These are phyloP conservation scores for Agrotis segetum DNA, from an alignment of 2,888 invertebrate species.

Conservation along the genomic window DNA sequence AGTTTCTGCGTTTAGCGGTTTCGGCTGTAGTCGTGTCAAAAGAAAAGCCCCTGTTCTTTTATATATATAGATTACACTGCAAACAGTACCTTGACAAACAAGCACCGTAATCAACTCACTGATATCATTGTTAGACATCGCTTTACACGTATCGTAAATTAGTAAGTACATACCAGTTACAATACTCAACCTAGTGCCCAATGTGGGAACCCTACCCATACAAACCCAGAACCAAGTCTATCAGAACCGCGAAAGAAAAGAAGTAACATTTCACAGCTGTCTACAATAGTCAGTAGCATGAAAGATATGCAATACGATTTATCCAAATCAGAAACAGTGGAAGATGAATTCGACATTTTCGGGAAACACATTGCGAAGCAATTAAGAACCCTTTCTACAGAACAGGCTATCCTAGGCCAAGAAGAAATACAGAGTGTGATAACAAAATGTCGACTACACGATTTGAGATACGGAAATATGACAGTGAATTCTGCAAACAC, in stretches of 20 bases:
- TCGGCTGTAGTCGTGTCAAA: too few species aligned
- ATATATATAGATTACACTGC: too few species aligned
- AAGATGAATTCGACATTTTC: constrained; percentile 49
- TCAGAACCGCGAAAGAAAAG: too few species aligned
- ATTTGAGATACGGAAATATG: constrained; percentile 24
- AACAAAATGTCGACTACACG: constrained; percentile 44
- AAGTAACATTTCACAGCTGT: not conserved
- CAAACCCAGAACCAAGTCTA: constrained; percentile 8
- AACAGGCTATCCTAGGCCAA: constrained; percentile 47
- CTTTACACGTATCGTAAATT: too few species aligned
- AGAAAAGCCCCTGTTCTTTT: too few species aligned
- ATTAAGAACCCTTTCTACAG: constrained; percentile 48
- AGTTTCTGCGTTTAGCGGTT: too few species aligned
- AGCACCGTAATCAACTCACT: too few species aligned
- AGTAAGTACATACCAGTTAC: too few species aligned
- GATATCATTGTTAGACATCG: too few species aligned
- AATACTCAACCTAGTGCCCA: constrained; percentile 27
- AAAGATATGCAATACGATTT: constrained; percentile 41
- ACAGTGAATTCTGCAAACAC: not conserved
- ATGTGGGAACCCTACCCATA: constrained; percentile 15
- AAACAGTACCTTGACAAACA: too few species aligned
- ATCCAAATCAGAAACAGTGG: constrained; percentile 44
- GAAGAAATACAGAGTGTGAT: constrained; percentile 32
- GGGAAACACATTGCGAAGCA: constrained; percentile 47
- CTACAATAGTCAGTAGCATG: constrained; percentile 23